These are phyloP conservation scores for Tiphia femorata DNA, from an alignment of 2,888 invertebrate genomes.

Conservation along the genomic window DNA sequence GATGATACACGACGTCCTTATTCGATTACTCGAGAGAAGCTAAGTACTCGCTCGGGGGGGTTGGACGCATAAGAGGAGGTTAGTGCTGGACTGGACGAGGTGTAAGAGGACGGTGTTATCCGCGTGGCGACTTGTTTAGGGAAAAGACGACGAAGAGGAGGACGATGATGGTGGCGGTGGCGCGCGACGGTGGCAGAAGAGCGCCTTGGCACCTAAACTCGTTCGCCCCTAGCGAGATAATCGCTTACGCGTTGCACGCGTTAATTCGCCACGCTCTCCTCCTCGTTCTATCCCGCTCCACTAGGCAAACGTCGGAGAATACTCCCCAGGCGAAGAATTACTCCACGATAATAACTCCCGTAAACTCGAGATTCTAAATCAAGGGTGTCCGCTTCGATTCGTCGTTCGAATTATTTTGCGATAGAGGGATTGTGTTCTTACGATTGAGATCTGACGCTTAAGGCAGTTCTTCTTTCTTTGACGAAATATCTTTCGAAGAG, in stretches of 20 bases:
- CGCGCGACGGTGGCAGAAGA: conserved; percentile 18
- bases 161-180: too few species aligned
- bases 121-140: too few species aligned
- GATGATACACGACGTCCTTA: conserved; percentile 11
- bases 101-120: too few species aligned
- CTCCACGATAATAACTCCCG: conserved; percentile 22
- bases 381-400: conserved; percentile 3
- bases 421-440: too few species aligned
- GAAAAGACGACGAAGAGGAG: not conserved
- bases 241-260: conserved; percentile 43
- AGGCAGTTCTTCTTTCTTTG: too few species aligned
- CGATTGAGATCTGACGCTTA: too few species aligned
- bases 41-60: too few species aligned
- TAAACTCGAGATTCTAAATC: not conserved
- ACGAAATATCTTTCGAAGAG: too few species aligned
- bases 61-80: too few species aligned
- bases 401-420: conserved; percentile 24
- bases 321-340: conserved; percentile 10
- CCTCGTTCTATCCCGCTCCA: too few species aligned
- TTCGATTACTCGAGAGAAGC: conserved; percentile 19
- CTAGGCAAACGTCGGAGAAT: conserved; percentile 35
- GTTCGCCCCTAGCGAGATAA: conserved; percentile 34
- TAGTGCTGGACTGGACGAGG: too few species aligned
- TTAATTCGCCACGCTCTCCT: conserved; percentile 43
- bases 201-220: conserved; percentile 19